Percentiles rank a stretch among this genome's conserved stretches.
Evolutionary conservation across 1,140 invertebrate species (phyloP).

Genomic region (Drosophila kohkoa): DNA sequence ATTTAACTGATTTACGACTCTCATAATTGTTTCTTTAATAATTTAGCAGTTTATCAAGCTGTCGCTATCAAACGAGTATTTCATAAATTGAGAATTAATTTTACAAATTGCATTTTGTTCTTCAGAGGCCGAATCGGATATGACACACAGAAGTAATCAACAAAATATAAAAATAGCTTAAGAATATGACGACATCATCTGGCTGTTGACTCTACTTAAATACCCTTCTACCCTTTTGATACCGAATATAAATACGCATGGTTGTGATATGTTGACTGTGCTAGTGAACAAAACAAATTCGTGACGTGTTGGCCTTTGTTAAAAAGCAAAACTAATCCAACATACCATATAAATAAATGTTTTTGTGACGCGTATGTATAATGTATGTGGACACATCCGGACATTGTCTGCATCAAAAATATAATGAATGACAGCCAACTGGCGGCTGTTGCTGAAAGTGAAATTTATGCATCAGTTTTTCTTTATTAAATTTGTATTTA

Average conservation of each 20-base stretch:
- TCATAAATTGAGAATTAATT: no score
- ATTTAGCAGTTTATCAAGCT: no score
- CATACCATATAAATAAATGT: slow-evolving; percentile 42
- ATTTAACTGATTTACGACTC: slow-evolving; percentile 1
- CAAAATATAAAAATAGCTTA: no score
- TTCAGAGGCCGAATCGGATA: no score
- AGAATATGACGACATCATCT: no score
- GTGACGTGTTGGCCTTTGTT: slow-evolving; percentile 61
- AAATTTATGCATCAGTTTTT: slow-evolving; percentile 39
- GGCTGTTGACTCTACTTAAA: no score
- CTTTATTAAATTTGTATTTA: slow-evolving; percentile 42
- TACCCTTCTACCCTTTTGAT: no score
- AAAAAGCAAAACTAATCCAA: slow-evolving; percentile 50
- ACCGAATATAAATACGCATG: no score
- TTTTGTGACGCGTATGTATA: slow-evolving; percentile 13
- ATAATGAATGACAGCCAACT: slow-evolving; percentile 53
- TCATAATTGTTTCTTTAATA: no score
- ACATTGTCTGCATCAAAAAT: slow-evolving; percentile 5
- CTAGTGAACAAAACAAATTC: slow-evolving; percentile 31
- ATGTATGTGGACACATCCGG: slow-evolving; percentile 16
- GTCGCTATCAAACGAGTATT: no score
- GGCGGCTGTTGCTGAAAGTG: slow-evolving; percentile 48
- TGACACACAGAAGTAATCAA: no score
- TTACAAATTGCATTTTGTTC: no score
- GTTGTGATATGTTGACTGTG: slow-evolving; percentile 14